Evolutionary conservation across 2,888 invertebrate genomes (phyloP).

Genomic region (Acanthosoma haemorrhoidale): DNA sequence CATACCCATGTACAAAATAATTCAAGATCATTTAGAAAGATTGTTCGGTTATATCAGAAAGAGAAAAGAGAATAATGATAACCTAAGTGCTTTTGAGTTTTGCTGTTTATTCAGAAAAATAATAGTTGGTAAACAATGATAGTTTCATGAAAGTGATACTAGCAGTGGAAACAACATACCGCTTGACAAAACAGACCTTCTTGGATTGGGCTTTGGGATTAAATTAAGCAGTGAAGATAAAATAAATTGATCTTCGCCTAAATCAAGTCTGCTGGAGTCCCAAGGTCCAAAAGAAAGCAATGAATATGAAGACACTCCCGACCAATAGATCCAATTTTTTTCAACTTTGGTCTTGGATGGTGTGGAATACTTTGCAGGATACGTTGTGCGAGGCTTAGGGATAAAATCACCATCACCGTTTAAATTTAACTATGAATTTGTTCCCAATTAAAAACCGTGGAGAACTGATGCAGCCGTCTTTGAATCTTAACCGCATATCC

Average conservation of each 20-base stretch:
- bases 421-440: too few relatives aligned
- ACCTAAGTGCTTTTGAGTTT: slow-evolving; percentile 26
- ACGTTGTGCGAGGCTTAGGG: too few relatives aligned
- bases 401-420: too few relatives aligned
- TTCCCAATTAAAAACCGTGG: too few relatives aligned
- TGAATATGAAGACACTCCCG: too few relatives aligned
- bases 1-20: slow-evolving; percentile 29
- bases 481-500: too few relatives aligned
- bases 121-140: slow-evolving; percentile 6
- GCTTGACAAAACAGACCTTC: slow-evolving; percentile 18
- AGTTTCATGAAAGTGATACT: slow-evolving; percentile 18
- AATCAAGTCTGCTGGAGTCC: not conserved
- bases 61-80: slow-evolving; percentile 25
- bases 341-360: too few relatives aligned
- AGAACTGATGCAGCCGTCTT: too few relatives aligned
- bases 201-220: not conserved
- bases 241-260: slow-evolving; percentile 11
- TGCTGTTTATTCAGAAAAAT: slow-evolving; percentile 20
- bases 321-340: too few relatives aligned
- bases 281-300: not conserved
- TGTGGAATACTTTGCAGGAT: too few relatives aligned
- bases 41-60: slow-evolving; percentile 25
- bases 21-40: slow-evolving; percentile 31
- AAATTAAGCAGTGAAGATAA: slow-evolving; percentile 19
- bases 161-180: slow-evolving; percentile 20